A percentile compares a stretch with the other conserved stretches of the same genome.
Evolutionary conservation across 2,888 invertebrate genomes (phyloP).

Genomic region (Microdon myrmicae): DNA sequence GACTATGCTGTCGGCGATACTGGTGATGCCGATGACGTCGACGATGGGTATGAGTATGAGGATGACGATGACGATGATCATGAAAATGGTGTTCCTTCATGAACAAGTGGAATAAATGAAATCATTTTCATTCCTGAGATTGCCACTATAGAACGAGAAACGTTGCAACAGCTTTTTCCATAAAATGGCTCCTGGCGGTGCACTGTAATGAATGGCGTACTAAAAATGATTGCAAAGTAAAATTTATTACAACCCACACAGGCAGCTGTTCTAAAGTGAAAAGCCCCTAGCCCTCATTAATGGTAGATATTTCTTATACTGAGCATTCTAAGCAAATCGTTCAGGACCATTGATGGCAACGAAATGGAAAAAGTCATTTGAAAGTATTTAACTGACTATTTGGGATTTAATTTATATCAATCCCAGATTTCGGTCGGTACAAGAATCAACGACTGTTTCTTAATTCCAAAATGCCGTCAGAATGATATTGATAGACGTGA

Average conservation of each 20-base stretch:
- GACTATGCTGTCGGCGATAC: constrained; percentile 2
- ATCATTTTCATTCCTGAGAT: constrained; percentile 44
- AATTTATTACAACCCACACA: constrained; percentile 17
- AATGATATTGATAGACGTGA: too few relatives aligned
- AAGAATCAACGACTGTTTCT: too few relatives aligned
- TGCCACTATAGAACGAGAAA: constrained; percentile 42
- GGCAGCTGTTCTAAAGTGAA: background rate
- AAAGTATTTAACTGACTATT: too few relatives aligned
- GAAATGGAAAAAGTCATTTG: too few relatives aligned
- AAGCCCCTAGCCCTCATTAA: too few relatives aligned
- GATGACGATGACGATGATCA: constrained; percentile 27
- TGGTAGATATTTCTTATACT: too few relatives aligned
- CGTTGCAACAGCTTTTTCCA: constrained; percentile 42
- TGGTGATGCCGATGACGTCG: background rate
- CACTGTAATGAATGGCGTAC: constrained; percentile 44
- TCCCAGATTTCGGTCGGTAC: too few relatives aligned
- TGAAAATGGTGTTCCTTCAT: constrained; percentile 10
- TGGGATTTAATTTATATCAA: too few relatives aligned
- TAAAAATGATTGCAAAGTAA: constrained; percentile 40
- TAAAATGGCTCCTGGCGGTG: constrained; percentile 36
- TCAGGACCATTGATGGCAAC: too few relatives aligned
- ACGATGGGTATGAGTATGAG: background rate
- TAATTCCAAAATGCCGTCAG: too few relatives aligned
- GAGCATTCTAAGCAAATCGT: too few relatives aligned
- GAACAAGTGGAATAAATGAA: constrained; percentile 40